Conservation (phyloP, 1,140 invertebrate genomes). For the Pemphigus obesinymphae region DNA sequence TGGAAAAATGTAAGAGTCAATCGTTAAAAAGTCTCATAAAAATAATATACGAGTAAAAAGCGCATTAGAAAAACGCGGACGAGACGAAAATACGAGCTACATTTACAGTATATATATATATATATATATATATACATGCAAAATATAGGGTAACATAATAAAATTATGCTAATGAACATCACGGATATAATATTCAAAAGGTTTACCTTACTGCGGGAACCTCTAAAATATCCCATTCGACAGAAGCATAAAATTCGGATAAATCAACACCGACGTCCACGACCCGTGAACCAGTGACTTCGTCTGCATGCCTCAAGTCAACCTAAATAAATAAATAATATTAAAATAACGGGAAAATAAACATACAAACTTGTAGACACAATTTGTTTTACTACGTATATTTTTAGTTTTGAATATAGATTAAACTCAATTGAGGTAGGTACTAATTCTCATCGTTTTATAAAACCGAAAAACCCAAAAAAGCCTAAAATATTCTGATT, state of each 20-base stretch:
- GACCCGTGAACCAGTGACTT: conserved; percentile 72
- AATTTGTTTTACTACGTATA: no score
- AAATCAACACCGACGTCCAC: conserved; percentile 87
- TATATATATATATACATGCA: neutral
- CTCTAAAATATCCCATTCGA: conserved; percentile 97
- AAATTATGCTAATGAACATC: neutral
- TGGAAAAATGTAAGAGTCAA: neutral
- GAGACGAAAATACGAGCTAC: neutral
- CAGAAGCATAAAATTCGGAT: conserved; percentile 90
- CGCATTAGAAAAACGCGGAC: neutral
- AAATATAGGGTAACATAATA: neutral
- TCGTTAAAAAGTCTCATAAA: neutral
- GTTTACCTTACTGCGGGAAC: conserved; percentile 82
- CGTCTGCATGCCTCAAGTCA: conserved; percentile 81
- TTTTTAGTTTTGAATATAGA: no score
- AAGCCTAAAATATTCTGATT: no score
- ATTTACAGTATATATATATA: no score
- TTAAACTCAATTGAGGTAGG: no score
- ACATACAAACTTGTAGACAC: neutral
- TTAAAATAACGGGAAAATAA: neutral
- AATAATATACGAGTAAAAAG: neutral
- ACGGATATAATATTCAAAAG: neutral
- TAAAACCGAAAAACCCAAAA: no score
- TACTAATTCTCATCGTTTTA: no score
- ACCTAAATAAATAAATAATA: conserved; percentile 62